Conservation (phyloP, 2,888 invertebrate genomes). For the Scaeva pyrastri region DNA sequence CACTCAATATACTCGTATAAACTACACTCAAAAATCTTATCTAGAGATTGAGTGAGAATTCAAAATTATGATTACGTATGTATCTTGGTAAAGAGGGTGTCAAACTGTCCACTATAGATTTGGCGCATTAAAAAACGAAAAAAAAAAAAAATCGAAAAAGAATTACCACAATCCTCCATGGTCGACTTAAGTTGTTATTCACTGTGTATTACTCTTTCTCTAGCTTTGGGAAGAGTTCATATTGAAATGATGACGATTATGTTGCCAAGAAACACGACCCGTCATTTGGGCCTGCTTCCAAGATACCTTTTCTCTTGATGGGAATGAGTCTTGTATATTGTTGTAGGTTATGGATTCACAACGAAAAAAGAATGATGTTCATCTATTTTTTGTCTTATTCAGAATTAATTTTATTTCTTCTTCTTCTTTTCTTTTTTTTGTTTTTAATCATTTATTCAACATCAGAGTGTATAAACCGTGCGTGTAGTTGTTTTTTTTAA, state of each 20-base stretch:
- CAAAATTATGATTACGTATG: slow-evolving; percentile 26
- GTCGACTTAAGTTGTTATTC: slow-evolving; percentile 70
- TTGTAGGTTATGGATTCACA: slow-evolving; percentile 63
- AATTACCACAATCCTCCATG: neutral
- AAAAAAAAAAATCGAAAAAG: too few species aligned
- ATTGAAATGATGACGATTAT: slow-evolving; percentile 8
- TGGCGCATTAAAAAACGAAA: slow-evolving; percentile 71
- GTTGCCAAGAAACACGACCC: neutral
- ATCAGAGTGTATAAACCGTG: slow-evolving; percentile 59
- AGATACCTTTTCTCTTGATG: too few species aligned
- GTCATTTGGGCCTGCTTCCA: too few species aligned
- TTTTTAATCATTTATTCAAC: slow-evolving; percentile 69
- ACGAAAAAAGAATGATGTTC: slow-evolving; percentile 38
- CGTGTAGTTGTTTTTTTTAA: slow-evolving; percentile 26
- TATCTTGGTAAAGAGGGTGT: slow-evolving; percentile 74
- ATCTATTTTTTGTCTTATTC: slow-evolving; percentile 61
- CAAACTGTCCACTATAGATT: slow-evolving; percentile 76
- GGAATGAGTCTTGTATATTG: slow-evolving; percentile 46
- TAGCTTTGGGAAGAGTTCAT: slow-evolving; percentile 41
- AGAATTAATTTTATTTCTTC: slow-evolving; percentile 52
- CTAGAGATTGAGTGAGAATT: slow-evolving; percentile 11
- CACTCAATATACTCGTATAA: neutral
- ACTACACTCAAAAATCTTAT: slow-evolving; percentile 25
- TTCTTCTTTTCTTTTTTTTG: slow-evolving; percentile 9
- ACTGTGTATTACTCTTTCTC: slow-evolving; percentile 60